Conservation (phyloP, 2,888 invertebrate genomes). For the Lasioglossum morio region DNA sequence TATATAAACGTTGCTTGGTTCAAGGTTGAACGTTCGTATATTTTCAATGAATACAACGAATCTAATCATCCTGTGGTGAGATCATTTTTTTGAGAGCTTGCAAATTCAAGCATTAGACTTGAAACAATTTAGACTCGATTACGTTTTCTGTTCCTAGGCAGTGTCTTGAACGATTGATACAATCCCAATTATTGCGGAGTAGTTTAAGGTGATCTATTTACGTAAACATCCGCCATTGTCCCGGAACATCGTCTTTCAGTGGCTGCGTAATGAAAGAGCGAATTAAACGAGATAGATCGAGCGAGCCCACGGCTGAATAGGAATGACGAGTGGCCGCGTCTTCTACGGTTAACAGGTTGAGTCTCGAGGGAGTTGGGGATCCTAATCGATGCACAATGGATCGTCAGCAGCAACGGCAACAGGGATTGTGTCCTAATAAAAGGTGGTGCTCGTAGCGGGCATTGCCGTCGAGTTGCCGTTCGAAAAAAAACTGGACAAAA, state of each 20-base stretch:
- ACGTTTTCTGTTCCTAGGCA: neutral
- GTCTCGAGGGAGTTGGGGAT: constrained; percentile 12
- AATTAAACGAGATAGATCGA: constrained; percentile 6
- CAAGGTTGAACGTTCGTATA: too few relatives aligned
- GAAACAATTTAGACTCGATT: too few relatives aligned
- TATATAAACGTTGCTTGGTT: neutral
- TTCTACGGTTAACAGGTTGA: constrained; percentile 26
- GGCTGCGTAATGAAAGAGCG: neutral
- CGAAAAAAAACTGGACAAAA: constrained; percentile 57
- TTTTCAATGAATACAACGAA: neutral
- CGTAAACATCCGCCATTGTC: neutral
- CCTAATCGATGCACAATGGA: constrained; percentile 47
- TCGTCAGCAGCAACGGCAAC: constrained; percentile 34
- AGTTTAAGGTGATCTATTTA: neutral
- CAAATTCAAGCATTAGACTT: too few relatives aligned
- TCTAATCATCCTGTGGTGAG: too few relatives aligned
- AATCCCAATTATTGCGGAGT: neutral
- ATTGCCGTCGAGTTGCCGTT: constrained; percentile 29
- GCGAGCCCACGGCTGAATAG: neutral
- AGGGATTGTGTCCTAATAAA: constrained; percentile 67
- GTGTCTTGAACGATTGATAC: neutral
- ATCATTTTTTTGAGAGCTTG: too few relatives aligned
- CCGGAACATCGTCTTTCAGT: constrained; percentile 1
- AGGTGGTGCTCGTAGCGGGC: constrained; percentile 18
- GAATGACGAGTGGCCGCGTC: constrained; percentile 19